Base-by-base conservation (phyloP, 1,140 invertebrate genomes). In the Saccostrea cuccullata region DNA sequence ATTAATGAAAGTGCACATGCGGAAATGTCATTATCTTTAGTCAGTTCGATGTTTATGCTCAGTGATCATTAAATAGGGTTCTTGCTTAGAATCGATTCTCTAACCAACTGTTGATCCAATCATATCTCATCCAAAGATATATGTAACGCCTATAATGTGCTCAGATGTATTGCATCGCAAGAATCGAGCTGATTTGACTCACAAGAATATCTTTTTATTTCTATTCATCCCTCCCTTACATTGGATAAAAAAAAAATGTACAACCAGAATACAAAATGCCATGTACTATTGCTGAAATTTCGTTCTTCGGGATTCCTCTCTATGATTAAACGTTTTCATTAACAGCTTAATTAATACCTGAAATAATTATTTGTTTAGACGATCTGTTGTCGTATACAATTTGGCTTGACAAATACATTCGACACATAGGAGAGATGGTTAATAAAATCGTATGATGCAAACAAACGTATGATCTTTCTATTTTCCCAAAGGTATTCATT, bases 1-100 rank as follows among this genome's bases (percentile, higher is more conserved):
- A 77, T 77, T 77, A 13, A 36, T 15, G 26, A 77, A 26, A 30
- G 70, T 77, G 15, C 15, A 30, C 47, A 47, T 47, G 47, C 30
- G 70, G 70, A 30, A 77, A 15, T 15, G 13, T 36, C 26, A 26
- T 30, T 13, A 77, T 26, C 30, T 36, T 77, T 26, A 77, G 23
- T 77, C 1, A 15, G 70, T 30, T 12, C 26, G 23, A 17, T 77
- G 23, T 77, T 77, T 77, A 17, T 36, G 23, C 70, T 30, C 70
- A 26, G 70, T 15, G 15, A 77, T 77, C 70, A 77, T 77, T 30
- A 77, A 77, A 77, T 77, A 77, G 70, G 70, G 30, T 36, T 23
- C 70, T 15, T 77, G 13, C 8, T 77, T 15, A 30, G 26, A 36
- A 77, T 77, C 15, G 15, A 77, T 77, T 9, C 26, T 77, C 9